A percentile compares a stretch with the other conserved stretches of the same genome.
Conservation (phyloP, 64 coral and sea anemone genomes). For the Porites australiensis region DNA sequence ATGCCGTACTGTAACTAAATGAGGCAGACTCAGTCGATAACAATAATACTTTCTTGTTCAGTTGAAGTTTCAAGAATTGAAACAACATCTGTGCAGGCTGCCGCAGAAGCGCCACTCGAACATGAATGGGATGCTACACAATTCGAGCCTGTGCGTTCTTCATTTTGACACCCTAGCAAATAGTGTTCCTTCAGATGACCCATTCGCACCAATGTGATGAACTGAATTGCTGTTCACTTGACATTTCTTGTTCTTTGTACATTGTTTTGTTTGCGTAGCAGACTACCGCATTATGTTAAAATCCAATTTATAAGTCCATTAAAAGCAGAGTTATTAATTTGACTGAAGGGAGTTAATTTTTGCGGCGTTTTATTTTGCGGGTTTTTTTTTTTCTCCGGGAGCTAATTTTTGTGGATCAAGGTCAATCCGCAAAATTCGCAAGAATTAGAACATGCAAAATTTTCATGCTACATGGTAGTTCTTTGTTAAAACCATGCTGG, state of each 20-base stretch:
- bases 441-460: too few relatives aligned
- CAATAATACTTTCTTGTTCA: slow-evolving; percentile 4
- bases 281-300: not conserved
- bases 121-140: slow-evolving; percentile 9
- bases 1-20: not conserved
- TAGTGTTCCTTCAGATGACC: not conserved
- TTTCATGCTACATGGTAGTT: too few relatives aligned
- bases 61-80: slow-evolving; percentile 14
- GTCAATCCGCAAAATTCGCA: too few relatives aligned
- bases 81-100: slow-evolving; percentile 27
- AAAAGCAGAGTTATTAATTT: too few relatives aligned
- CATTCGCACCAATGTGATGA: not conserved
- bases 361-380: too few relatives aligned
- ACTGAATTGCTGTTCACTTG: not conserved
- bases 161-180: slow-evolving; percentile 53
- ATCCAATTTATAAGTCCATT: too few relatives aligned
- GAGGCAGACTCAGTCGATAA: slow-evolving; percentile 1
- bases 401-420: too few relatives aligned
- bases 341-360: too few relatives aligned
- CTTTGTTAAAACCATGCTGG: too few relatives aligned
- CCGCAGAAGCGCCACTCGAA: slow-evolving; percentile 10
- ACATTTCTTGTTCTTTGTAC: not conserved
- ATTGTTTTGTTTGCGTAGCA: not conserved
- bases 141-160: slow-evolving; percentile 21
- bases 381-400: too few relatives aligned